phyloP scores from a whole-genome alignment of 1,140 invertebrate genomes.

The Drosophila trapezifrons region DNA sequence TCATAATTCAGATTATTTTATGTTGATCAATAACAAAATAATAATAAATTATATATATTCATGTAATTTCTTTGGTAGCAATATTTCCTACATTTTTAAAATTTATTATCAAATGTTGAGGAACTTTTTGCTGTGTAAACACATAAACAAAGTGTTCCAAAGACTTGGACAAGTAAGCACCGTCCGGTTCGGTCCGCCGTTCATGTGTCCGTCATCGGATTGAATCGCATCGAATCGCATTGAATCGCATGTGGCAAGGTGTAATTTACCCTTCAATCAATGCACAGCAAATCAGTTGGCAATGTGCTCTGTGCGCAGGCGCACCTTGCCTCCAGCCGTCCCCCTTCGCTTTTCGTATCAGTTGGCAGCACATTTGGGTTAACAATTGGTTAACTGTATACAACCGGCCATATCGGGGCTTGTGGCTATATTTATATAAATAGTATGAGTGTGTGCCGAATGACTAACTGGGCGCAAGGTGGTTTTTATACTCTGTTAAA shows the following conservation, averaged over 20 bases:
- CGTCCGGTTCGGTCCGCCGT: slow-evolving; percentile 7
- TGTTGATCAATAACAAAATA: too few relatives aligned
- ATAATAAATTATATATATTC: too few relatives aligned
- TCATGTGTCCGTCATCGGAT: slow-evolving; percentile 46
- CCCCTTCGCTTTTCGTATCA: slow-evolving; percentile 50
- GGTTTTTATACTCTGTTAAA: slow-evolving; percentile 64
- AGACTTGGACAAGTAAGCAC: slow-evolving; percentile 19
- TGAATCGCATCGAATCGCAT: slow-evolving; percentile 54
- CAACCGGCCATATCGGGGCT: slow-evolving; percentile 56
- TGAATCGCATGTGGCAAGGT: slow-evolving; percentile 80
- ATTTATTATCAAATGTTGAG: background rate
- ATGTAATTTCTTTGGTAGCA: background rate
- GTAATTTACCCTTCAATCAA: slow-evolving; percentile 82
- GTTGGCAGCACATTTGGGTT: slow-evolving; percentile 81
- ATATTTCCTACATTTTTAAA: too few relatives aligned
- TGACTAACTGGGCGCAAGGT: slow-evolving; percentile 81
- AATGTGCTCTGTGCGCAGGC: slow-evolving; percentile 69
- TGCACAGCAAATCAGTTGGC: slow-evolving; percentile 80
- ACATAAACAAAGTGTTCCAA: slow-evolving; percentile 2
- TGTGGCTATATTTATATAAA: slow-evolving; percentile 45
- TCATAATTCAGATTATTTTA: too few relatives aligned
- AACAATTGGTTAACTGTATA: slow-evolving; percentile 79
- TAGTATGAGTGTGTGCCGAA: slow-evolving; percentile 49
- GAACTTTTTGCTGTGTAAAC: background rate
- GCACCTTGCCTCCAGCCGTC: slow-evolving; percentile 39